These are phyloP conservation scores for Limnephilus rhombicus DNA, from an alignment of 2,888 invertebrate species.

Conservation along the genomic window DNA sequence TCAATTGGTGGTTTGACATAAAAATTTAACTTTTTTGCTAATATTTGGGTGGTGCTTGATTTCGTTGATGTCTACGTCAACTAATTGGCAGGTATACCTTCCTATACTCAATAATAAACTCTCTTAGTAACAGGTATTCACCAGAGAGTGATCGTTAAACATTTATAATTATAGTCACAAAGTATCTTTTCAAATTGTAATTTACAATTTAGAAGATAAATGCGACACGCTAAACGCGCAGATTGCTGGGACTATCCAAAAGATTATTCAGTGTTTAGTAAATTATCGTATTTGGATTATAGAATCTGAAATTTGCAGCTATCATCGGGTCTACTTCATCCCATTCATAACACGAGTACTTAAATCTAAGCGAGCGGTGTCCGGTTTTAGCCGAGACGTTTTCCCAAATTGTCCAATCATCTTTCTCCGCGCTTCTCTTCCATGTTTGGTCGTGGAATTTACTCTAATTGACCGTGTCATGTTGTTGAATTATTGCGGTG, in stretches of 20 bases:
- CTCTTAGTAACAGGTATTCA: not conserved
- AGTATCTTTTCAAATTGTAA: not conserved
- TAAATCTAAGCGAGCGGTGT: constrained; percentile 9
- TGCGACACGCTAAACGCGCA: not conserved
- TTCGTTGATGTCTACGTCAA: not conserved
- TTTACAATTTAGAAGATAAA: not conserved
- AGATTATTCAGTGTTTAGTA: not conserved
- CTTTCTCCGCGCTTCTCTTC: constrained; percentile 41
- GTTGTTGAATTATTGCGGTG: constrained; percentile 44
- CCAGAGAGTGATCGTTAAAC: not conserved
- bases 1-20: not conserved
- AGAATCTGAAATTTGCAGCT: not conserved
- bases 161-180: not conserved
- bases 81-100: not conserved
- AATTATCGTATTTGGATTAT: not conserved
- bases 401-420: constrained; percentile 20
- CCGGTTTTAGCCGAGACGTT: constrained; percentile 25
- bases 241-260: not conserved
- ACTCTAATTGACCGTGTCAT: constrained; percentile 50
- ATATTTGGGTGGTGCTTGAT: not conserved
- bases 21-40: not conserved
- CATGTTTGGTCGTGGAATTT: constrained; percentile 47
- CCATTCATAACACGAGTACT: constrained; percentile 6
- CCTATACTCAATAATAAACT: not conserved
- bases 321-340: not conserved